Conservation (phyloP, 2,113 vertebrate species). For the Istiophorus platypterus region DNA sequence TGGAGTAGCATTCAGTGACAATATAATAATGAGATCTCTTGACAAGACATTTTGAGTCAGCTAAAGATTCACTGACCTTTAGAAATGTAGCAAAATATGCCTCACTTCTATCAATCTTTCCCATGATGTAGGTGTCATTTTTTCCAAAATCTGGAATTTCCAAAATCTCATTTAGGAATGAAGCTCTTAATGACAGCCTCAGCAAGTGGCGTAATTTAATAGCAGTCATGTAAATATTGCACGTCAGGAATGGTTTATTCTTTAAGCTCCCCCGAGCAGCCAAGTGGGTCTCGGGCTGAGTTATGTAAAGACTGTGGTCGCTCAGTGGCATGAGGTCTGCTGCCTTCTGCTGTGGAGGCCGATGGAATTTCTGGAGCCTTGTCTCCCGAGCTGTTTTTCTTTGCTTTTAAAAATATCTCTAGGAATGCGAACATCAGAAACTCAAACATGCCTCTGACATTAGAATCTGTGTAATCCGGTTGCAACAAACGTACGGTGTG, state of each 20-base stretch:
- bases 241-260: constrained; percentile 58
- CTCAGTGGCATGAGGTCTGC: constrained; percentile 49
- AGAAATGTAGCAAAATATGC: background rate
- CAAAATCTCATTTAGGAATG: constrained; percentile 27
- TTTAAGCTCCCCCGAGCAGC: constrained; percentile 36
- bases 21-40: background rate
- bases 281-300: constrained; percentile 56
- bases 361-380: constrained; percentile 58
- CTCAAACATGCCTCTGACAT: constrained; percentile 50
- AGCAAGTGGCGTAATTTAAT: constrained; percentile 56
- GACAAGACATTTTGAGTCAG: background rate
- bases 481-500: constrained; percentile 16
- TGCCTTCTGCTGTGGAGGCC: constrained; percentile 59
- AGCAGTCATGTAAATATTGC: constrained; percentile 55
- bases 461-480: constrained; percentile 29
- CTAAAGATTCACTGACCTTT: background rate
- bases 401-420: constrained; percentile 65
- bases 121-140: constrained; percentile 23
- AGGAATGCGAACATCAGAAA: constrained; percentile 59
- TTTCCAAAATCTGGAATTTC: constrained; percentile 48
- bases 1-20: background rate
- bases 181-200: constrained; percentile 35
- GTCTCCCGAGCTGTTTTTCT: constrained; percentile 57
- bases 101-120: background rate
- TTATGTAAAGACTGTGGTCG: constrained; percentile 73